These are phyloP conservation scores for Triops longicaudatus DNA, from an alignment of 1,140 invertebrate genomes.

Conservation along the genomic window DNA sequence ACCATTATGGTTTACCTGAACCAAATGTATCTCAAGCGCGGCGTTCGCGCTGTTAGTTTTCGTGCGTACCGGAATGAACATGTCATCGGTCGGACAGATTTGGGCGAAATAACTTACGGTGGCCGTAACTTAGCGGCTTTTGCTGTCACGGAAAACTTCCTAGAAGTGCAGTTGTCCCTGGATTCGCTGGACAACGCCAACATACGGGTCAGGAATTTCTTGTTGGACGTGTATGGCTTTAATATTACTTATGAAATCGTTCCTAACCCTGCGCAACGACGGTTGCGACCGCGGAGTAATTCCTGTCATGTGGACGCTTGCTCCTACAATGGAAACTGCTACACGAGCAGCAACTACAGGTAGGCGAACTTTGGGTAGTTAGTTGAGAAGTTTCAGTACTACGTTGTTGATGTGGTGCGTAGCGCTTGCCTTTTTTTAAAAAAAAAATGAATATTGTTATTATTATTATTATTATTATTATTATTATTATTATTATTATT, in stretches of 20 bases:
- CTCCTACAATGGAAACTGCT: constrained; percentile 73
- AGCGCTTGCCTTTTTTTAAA: too few relatives aligned
- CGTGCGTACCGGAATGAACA: constrained; percentile 47
- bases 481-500: too few relatives aligned
- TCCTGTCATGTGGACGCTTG: constrained; percentile 67
- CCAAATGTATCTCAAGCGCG: constrained; percentile 72
- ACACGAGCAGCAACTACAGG: constrained; percentile 56
- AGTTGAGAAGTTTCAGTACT: too few relatives aligned
- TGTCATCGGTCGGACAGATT: neutral
- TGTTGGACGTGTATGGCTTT: constrained; percentile 80
- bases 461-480: too few relatives aligned
- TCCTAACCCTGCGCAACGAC: constrained; percentile 36
- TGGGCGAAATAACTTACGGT: constrained; percentile 23
- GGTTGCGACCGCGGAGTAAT: constrained; percentile 43
- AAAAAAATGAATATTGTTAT: too few relatives aligned
- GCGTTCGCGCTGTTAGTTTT: constrained; percentile 65
- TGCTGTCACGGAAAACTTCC: constrained; percentile 58
- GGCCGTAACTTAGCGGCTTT: constrained; percentile 30
- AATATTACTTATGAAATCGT: constrained; percentile 83
- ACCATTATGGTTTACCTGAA: constrained; percentile 78
- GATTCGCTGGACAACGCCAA: constrained; percentile 68
- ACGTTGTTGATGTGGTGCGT: too few relatives aligned
- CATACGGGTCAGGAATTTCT: constrained; percentile 63
- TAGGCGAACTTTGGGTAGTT: constrained; percentile 41
- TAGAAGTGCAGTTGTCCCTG: constrained; percentile 68